phyloP scores from a whole-genome alignment of 2,797 vertebrate species.

The Hylomyscus alleni region DNA sequence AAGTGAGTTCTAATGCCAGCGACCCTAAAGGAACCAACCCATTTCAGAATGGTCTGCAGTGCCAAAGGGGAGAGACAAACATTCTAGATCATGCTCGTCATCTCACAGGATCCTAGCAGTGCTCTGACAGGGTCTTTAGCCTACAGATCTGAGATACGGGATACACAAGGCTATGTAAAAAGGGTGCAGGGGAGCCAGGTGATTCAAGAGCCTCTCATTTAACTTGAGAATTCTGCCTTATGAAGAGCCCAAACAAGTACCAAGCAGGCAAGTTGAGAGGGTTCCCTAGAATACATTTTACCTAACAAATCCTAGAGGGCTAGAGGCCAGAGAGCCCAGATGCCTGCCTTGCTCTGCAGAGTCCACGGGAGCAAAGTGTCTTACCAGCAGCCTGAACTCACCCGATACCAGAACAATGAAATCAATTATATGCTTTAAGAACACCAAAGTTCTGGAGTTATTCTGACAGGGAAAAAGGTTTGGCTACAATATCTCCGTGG shows the following conservation, averaged over 20 bases:
- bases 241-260: background rate
- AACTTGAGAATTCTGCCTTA: background rate
- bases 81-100: background rate
- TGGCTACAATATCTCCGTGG: background rate
- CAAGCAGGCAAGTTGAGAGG: background rate
- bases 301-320: background rate
- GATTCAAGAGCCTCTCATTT: background rate
- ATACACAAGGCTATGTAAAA: background rate
- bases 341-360: conserved; percentile 29
- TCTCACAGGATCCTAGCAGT: background rate
- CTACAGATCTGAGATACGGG: background rate
- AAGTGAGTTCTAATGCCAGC: background rate
- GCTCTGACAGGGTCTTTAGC: background rate
- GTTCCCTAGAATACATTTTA: background rate
- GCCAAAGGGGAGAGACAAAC: conserved; percentile 31
- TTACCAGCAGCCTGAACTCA: background rate
- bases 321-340: background rate
- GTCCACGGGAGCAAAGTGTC: background rate
- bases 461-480: background rate
- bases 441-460: background rate
- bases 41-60: background rate
- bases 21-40: background rate
- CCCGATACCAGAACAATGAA: background rate
- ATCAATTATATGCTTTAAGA: conserved; percentile 1
- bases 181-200: background rate